These are phyloP conservation scores for Corydoras sp. DNA, from an alignment of 2,113 vertebrate genomes.

Conservation along the genomic window DNA sequence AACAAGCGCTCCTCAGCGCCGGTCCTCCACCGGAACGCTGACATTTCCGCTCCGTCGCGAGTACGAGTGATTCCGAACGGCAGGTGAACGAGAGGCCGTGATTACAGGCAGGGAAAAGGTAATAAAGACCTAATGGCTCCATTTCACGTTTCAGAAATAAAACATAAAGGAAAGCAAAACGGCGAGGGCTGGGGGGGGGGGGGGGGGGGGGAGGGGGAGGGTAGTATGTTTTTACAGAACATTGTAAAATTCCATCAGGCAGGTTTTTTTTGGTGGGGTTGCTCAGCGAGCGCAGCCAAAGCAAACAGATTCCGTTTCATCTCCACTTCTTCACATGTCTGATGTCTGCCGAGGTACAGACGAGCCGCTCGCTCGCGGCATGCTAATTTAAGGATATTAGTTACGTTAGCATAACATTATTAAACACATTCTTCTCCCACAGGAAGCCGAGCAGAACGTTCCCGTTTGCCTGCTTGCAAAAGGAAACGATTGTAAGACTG, in stretches of 20 bases:
- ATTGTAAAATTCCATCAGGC: not conserved
- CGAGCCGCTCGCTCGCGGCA: not conserved
- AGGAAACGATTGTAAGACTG: no score
- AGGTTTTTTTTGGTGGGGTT: not conserved
- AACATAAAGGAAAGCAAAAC: not conserved
- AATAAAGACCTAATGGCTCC: conserved; percentile 45
- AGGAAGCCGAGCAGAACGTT: conserved; percentile 4
- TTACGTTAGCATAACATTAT: conserved; percentile 24
- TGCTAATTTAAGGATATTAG: conserved; percentile 10
- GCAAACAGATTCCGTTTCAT: conserved; percentile 13
- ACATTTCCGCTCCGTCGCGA: conserved; percentile 49
- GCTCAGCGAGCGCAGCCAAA: conserved; percentile 10
- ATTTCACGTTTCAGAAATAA: conserved; percentile 23
- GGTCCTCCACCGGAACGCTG: conserved; percentile 43
- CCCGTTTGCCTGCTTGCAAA: no score
- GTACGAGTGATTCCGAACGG: conserved; percentile 55
- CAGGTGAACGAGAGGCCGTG: conserved; percentile 48
- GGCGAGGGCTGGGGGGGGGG: not conserved
- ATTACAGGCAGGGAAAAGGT: conserved; percentile 57
- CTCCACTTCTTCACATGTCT: not conserved
- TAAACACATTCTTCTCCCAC: not conserved
- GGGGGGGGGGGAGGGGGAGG: not conserved
- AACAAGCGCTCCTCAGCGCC: conserved; percentile 5
- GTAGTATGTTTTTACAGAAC: not conserved
- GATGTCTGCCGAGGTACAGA: not conserved